These are phyloP conservation scores for Onychostruthus taczanowskii DNA, from an alignment of 2,113 vertebrate species.

Conservation along the genomic window DNA sequence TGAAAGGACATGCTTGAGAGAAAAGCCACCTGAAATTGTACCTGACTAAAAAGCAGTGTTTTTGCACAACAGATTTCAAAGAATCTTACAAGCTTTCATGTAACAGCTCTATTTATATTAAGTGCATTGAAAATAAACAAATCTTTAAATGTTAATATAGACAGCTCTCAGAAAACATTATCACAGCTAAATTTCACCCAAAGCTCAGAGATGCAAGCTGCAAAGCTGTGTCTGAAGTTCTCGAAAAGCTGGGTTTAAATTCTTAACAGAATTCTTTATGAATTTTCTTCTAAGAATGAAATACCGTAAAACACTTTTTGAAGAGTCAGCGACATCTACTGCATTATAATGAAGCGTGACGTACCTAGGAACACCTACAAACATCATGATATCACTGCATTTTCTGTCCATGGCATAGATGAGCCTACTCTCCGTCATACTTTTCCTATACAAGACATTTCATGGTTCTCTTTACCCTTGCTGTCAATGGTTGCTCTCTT, in stretches of 20 bases:
- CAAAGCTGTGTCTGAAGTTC: not conserved
- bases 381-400: not conserved
- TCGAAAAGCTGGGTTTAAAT: not conserved
- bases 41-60: not conserved
- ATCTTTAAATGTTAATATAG: not conserved
- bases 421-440: slow-evolving; percentile 82
- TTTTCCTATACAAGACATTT: slow-evolving; percentile 83
- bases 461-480: slow-evolving; percentile 87
- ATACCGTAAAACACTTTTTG: not conserved
- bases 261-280: not conserved
- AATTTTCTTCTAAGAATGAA: not conserved
- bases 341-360: not conserved
- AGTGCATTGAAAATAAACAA: not conserved
- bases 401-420: not conserved
- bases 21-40: slow-evolving; percentile 26
- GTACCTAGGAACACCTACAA: not conserved
- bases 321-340: not conserved
- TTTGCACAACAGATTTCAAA: not conserved
- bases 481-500: slow-evolving; percentile 88
- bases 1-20: slow-evolving; percentile 20
- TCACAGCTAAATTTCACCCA: not conserved
- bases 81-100: not conserved
- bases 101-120: not conserved
- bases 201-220: not conserved
- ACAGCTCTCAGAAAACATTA: not conserved